Base-by-base conservation (phyloP, 2,113 vertebrate genomes). In the Sinosuthora webbiana region DNA sequence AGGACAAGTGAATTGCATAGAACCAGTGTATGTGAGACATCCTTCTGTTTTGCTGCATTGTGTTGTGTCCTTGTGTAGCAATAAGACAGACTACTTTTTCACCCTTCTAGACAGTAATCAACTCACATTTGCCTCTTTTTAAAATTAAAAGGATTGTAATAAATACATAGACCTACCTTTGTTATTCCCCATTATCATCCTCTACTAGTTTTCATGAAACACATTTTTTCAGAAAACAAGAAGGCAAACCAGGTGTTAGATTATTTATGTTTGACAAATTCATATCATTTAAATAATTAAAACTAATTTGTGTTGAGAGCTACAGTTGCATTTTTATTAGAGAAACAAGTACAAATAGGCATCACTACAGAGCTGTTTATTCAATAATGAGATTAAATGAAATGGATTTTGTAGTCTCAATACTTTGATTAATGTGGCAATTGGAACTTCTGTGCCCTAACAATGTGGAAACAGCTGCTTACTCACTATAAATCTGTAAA, bases 281-380 rank as follows among this genome's bases (percentile, higher is more conserved):
- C 90, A 95, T 97, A 97, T 95, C n/a, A 98, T 98, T 98, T 98
- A 98, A 98, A 98, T 98, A 97, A 98, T 98, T 98, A 98, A 98
- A 98, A 98, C 97, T 98, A 98, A 98, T 98, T 98, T 97, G 96
- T 97, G 95, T 98, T 97, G 97, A 98, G 97, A 98, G 96, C 98
- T 98, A 97, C 92, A 93, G 97, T 98, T 98, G 97, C 96, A 98
- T 98, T 97, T 98, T 98, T 98, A 98, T 98, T 98, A 98, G 95
- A 98, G 96, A 98, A 98, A 98, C 96, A 98, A 97, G 97, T 98
- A 98, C 97, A 98, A 98, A 98, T 97, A 98, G 95, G 97, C 95
- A 97, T 97, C 96, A 97, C 97, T 97, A 98, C 97, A 98, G 97
- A 98, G 96, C 94, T 97, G 96, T 92, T 97, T 97, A 97, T 98